Conservation (phyloP, 2,113 vertebrate species). For the Chaetorhynchus papuensis region DNA sequence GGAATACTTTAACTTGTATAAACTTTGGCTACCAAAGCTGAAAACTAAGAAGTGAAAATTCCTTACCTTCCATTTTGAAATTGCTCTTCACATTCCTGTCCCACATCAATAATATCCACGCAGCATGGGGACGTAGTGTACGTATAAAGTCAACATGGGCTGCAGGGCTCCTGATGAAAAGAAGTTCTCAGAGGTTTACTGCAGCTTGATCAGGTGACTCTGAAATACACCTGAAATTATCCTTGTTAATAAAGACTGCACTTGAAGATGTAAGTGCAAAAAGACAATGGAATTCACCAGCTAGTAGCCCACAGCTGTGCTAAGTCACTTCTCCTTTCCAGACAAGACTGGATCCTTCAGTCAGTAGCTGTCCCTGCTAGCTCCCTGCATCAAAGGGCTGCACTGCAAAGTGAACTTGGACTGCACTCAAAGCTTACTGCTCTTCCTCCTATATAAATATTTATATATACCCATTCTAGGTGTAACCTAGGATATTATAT, state of each 20-base stretch:
- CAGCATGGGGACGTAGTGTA: not conserved
- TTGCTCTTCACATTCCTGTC: not conserved
- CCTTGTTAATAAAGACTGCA: not conserved
- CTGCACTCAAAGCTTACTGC: not conserved
- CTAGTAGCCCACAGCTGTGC: not conserved
- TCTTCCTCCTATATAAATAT: not conserved
- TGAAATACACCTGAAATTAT: not conserved
- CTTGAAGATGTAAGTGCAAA: not conserved
- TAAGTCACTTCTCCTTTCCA: not conserved
- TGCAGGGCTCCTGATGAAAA: not conserved
- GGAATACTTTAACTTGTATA: not conserved
- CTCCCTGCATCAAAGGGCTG: not conserved
- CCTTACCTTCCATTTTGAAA: not conserved
- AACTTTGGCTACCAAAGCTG: not conserved
- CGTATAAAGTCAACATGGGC: not conserved
- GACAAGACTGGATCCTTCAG: not conserved
- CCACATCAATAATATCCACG: not conserved
- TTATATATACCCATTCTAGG: not conserved
- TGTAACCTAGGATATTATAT: not conserved
- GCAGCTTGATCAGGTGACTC: not conserved
- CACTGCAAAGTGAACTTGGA: not conserved
- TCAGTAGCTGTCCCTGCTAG: not conserved
- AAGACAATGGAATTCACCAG: not conserved
- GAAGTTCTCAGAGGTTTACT: not conserved
- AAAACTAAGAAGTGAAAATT: not conserved